Percentiles rank a stretch among this genome's conserved stretches.
These are phyloP conservation scores for Lordiphosa andalusiaca DNA, from an alignment of 2,888 invertebrate species.

Conservation along the genomic window DNA sequence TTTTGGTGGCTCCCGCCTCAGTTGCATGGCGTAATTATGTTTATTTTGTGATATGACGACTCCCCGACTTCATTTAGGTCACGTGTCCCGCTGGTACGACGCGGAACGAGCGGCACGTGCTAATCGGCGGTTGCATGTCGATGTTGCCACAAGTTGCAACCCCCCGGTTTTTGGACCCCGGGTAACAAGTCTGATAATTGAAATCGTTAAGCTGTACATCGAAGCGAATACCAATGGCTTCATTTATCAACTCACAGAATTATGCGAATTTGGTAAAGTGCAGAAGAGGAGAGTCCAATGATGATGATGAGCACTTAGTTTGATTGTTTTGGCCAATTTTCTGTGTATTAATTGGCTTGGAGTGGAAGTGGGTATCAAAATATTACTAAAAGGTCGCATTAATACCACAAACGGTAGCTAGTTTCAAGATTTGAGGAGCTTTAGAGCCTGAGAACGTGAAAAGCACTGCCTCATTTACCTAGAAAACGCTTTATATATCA, in stretches of 20 bases:
- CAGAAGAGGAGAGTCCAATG: background rate
- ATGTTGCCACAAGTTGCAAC: constrained; percentile 18
- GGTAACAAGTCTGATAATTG: constrained; percentile 59
- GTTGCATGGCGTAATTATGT: constrained; percentile 66
- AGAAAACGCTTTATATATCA: too few relatives aligned
- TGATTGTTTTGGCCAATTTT: constrained; percentile 45
- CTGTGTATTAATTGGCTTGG: constrained; percentile 12
- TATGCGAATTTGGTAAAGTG: background rate
- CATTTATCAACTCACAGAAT: constrained; percentile 53
- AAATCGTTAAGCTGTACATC: constrained; percentile 59
- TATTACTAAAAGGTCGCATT: too few relatives aligned
- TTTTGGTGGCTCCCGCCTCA: background rate
- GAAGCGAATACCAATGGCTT: constrained; percentile 55
- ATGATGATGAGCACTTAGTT: constrained; percentile 37
- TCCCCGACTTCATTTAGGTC: constrained; percentile 47
- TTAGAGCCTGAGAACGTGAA: too few relatives aligned
- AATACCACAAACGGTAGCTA: too few relatives aligned
- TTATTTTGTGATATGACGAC: constrained; percentile 56
- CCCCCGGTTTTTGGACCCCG: constrained; percentile 21
- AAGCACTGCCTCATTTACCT: too few relatives aligned
- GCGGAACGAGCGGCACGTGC: constrained; percentile 66
- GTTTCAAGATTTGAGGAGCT: too few relatives aligned
- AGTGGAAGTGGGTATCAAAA: too few relatives aligned
- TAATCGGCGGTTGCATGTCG: constrained; percentile 66
- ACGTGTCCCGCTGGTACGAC: constrained; percentile 49